Evolutionary conservation across 1,140 invertebrate species (phyloP), one percentile per base, ranked within the genome.

Genomic region (Zaprionus tsacasi): DNA sequence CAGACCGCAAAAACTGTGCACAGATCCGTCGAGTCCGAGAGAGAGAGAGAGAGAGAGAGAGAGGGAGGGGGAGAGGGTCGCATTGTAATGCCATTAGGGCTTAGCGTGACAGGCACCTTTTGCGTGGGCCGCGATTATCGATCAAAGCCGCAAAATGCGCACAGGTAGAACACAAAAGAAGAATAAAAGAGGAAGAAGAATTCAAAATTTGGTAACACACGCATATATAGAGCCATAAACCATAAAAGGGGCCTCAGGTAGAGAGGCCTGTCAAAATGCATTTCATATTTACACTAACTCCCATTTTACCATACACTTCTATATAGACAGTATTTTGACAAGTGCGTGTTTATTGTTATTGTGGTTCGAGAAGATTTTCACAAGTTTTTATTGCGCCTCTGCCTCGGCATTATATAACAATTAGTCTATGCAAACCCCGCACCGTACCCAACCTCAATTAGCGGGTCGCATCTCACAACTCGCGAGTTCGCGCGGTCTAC

Each of bases 61-160:
- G 6, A 8, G 3, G 15, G 2, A n/a, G 45, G 1, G n/a, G 1
- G 15, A 7, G 36, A 55, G 36, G 1, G 21, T 21, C 38, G 54
- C 63, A 76, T 64, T 64, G 70, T 87, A 87, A 87, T 88, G 83
- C 83, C 83, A 87, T 87, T 87, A 87, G 70, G 61, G 56, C 68
- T 71, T 76, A 77, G 81, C 78, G 81, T 90, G 85, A 89, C 85
- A 78, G 43, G 79, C 81, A 82, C 70, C 70, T 90, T 85, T 90
- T 79, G 86, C 81, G 86, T 83, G 81, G 83, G 81, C 81, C 54
- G 80, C 80, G 85, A 89, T 90, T 90, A 89, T 90, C 85, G 85
- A 89, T 89, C 86, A 89, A 89, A 89, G 86, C 85, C 85, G 86
- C 85, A 89, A 79, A 81, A 65, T 70, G 78, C 55, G 81, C 79